Conservation (phyloP, 2,797 vertebrate genomes). For the Cygnus olor region DNA sequence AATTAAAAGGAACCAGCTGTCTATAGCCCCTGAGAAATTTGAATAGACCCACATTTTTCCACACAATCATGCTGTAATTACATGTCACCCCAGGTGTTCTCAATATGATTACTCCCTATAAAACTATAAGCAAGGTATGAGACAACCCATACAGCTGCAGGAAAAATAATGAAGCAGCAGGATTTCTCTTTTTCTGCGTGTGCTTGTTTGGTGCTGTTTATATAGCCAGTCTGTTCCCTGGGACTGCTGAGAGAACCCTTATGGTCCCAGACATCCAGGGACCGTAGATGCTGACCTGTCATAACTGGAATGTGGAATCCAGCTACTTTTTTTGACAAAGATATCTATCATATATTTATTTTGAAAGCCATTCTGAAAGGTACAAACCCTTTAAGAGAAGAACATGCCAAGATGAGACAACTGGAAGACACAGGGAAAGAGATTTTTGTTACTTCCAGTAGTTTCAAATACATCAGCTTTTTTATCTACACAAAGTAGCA, state of each 20-base stretch:
- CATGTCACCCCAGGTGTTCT: constrained; percentile 73
- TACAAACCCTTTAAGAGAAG: background rate
- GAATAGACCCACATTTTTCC: constrained; percentile 72
- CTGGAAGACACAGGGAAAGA: background rate
- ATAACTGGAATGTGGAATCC: constrained; percentile 27
- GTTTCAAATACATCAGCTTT: background rate
- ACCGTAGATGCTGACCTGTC: constrained; percentile 43
- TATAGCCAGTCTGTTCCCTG: constrained; percentile 58
- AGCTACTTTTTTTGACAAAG: constrained; percentile 43
- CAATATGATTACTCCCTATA: constrained; percentile 69
- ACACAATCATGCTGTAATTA: constrained; percentile 74
- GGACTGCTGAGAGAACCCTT: constrained; percentile 59
- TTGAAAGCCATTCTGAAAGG: background rate
- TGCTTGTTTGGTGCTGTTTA: constrained; percentile 55
- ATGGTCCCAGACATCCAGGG: constrained; percentile 30
- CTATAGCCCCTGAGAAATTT: constrained; percentile 69
- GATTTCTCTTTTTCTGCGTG: constrained; percentile 18
- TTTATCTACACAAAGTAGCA: background rate
- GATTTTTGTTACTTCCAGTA: background rate
- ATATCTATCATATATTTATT: constrained; percentile 39
- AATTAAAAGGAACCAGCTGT: constrained; percentile 72
- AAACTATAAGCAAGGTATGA: constrained; percentile 37
- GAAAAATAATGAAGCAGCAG: constrained; percentile 66
- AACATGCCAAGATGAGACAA: background rate
- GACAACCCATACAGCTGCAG: constrained; percentile 52